phyloP scores from a whole-genome alignment of 2,113 vertebrate genomes.

The Puma concolor region DNA sequence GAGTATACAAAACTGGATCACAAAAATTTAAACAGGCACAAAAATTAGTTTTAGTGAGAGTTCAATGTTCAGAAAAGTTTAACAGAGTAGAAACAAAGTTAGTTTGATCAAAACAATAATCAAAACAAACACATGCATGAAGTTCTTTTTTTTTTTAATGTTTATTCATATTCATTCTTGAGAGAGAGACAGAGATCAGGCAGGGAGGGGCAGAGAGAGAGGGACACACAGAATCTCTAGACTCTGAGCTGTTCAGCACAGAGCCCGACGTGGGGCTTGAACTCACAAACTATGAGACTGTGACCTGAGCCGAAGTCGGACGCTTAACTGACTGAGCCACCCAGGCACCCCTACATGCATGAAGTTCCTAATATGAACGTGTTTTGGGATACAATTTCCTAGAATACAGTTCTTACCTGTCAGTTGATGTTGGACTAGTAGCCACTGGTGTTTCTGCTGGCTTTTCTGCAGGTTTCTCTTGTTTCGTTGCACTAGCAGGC shows the following conservation, averaged over 20 bases:
- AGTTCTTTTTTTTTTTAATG: not conserved
- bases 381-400: not conserved
- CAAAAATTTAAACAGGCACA: not conserved
- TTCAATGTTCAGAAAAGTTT: not conserved
- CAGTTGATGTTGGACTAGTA: constrained; percentile 84
- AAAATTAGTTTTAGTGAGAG: not conserved
- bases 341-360: too few species aligned
- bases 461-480: constrained; percentile 87
- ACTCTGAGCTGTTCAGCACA: too few species aligned
- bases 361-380: not conserved
- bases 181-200: too few species aligned
- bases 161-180: too few species aligned
- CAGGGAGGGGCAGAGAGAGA: too few species aligned
- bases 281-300: too few species aligned
- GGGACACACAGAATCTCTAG: too few species aligned
- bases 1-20: not conserved
- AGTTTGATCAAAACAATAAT: not conserved
- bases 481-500: constrained; percentile 82
- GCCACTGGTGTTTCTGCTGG: constrained; percentile 84
- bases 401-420: constrained; percentile 79
- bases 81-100: not conserved
- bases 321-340: too few species aligned
- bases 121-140: not conserved
- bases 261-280: too few species aligned
- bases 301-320: too few species aligned